Evolutionary conservation across 2,113 vertebrate species (phyloP).

Genomic region (Pomatostomus ruficeps): DNA sequence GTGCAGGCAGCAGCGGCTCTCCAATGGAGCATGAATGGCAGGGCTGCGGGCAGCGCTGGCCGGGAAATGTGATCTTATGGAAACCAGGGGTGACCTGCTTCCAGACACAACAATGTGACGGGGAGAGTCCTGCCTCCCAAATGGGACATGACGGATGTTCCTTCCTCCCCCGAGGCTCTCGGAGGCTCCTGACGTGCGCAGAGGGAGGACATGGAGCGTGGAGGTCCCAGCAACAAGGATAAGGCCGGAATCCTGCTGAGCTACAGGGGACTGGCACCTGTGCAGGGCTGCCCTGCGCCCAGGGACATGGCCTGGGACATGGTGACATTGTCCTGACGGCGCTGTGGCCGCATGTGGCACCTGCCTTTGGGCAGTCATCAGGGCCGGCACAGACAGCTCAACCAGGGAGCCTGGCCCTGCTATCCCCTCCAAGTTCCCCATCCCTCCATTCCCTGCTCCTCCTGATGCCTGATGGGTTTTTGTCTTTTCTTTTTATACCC

Average conservation of each 20-base stretch:
- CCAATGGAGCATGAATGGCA: constrained; percentile 62
- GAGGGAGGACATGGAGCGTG: not conserved
- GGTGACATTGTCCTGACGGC: accelerated
- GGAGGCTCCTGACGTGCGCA: not conserved
- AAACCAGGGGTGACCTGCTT: constrained; percentile 47
- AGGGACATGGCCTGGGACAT: accelerated
- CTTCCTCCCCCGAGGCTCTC: not conserved
- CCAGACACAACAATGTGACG: constrained; percentile 18
- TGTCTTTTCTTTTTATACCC: too few species aligned
- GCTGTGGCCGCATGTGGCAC: not conserved
- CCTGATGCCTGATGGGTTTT: too few species aligned
- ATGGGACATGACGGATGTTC: not conserved
- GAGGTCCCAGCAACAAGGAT: not conserved
- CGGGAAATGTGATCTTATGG: constrained; percentile 64
- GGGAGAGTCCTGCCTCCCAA: not conserved
- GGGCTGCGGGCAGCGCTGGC: constrained; percentile 27
- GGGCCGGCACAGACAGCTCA: too few species aligned
- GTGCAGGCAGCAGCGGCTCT: constrained; percentile 15
- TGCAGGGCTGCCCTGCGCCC: not conserved
- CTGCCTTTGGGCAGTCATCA: accelerated
- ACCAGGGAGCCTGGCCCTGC: not conserved
- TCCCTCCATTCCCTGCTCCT: not conserved
- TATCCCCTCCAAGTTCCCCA: accelerated
- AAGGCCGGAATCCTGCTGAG: accelerated
- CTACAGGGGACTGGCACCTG: accelerated